Evolutionary conservation across 2,113 vertebrate species (phyloP).

Genomic region (human (Homo sapiens)): DNA sequence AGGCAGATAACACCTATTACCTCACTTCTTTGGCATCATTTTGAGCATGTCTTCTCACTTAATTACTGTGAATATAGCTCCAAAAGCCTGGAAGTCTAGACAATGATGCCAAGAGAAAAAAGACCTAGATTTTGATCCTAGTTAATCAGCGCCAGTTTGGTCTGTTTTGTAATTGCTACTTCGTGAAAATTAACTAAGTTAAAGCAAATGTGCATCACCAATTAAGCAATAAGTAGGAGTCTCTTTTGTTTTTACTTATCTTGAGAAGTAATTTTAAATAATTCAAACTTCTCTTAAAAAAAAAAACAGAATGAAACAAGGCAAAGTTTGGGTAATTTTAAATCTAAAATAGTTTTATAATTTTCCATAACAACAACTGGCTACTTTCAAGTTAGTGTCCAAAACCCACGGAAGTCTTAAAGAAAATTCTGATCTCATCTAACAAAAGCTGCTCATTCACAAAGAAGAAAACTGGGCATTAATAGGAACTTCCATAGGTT

Average conservation of each 20-base stretch:
- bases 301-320: neutral
- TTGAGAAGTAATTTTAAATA: neutral
- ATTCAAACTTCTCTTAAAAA: neutral
- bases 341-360: neutral
- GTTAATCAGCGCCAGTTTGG: neutral
- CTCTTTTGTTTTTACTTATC: neutral
- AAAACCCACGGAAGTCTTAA: neutral
- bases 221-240: neutral
- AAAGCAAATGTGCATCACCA: neutral
- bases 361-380: neutral
- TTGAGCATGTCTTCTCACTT: neutral
- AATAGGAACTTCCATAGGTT: neutral
- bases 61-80: neutral
- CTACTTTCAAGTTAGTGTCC: neutral
- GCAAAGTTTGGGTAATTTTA: neutral
- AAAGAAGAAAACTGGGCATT: neutral
- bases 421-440: neutral
- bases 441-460: neutral
- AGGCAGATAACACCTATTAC: neutral
- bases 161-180: neutral
- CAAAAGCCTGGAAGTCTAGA: neutral
- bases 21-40: neutral
- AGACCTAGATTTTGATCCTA: neutral
- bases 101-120: neutral
- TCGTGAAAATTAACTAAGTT: conserved; percentile 7